A percentile compares a stretch with the other conserved stretches of the same genome.
These are phyloP conservation scores for Terrapene triunguis DNA, from an alignment of 2,113 vertebrate genomes.

Conservation along the genomic window DNA sequence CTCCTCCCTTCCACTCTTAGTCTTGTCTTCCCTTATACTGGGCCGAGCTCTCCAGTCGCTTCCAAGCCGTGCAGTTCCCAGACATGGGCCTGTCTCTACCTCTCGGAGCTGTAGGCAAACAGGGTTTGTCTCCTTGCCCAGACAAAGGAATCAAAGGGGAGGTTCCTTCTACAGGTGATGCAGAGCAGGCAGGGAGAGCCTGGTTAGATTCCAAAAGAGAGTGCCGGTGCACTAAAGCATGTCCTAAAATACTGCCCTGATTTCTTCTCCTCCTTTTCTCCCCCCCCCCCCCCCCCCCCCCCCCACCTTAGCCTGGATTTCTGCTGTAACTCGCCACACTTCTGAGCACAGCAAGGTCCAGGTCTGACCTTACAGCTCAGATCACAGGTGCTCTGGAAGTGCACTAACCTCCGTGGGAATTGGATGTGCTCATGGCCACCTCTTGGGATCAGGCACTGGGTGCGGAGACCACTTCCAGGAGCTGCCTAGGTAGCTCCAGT, in stretches of 20 bases:
- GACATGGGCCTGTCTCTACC: not conserved
- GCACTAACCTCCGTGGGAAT: not conserved
- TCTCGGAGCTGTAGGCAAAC: not conserved
- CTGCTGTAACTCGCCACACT: not conserved
- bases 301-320: not conserved
- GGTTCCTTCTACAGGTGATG: too few species aligned
- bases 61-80: not conserved
- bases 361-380: not conserved
- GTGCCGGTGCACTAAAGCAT: too few species aligned
- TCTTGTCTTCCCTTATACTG: not conserved
- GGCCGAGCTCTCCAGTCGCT: not conserved
- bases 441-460: not conserved
- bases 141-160: not conserved
- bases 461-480: not conserved
- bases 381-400: not conserved
- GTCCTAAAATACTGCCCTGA: not conserved
- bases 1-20: not conserved
- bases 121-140: not conserved
- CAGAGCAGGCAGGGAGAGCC: too few species aligned
- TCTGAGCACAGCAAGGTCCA: not conserved
- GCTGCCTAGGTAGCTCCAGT: not conserved
- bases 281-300: too few species aligned
- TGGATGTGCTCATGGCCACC: not conserved
- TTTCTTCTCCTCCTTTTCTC: not conserved
- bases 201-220: not conserved